phyloP scores from a whole-genome alignment of 2,888 invertebrate genomes.

The Heteromurus nitidus region DNA sequence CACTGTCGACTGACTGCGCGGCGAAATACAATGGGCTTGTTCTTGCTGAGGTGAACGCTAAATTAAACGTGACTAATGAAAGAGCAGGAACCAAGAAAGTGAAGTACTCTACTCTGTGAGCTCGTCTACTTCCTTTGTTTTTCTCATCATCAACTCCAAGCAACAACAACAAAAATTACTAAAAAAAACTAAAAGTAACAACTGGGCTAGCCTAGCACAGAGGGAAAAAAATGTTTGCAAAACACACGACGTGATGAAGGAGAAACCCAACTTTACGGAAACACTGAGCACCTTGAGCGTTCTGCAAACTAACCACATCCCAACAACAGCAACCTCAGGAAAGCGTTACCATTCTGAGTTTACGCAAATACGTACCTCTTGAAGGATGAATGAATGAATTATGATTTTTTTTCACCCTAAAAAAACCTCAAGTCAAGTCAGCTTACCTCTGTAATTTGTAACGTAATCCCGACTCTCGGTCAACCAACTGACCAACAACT shows the following conservation, averaged over 20 bases:
- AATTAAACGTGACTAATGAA: too few relatives aligned
- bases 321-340: not conserved
- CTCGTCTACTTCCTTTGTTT: not conserved
- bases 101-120: not conserved
- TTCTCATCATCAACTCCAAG: not conserved
- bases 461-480: not conserved
- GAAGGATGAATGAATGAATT: not conserved
- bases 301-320: not conserved
- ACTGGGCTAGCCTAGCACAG: not conserved
- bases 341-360: not conserved
- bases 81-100: not conserved
- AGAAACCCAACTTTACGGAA: conserved; percentile 8
- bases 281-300: not conserved
- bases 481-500: conserved; percentile 51
- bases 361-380: not conserved
- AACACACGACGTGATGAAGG: conserved; percentile 22
- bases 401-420: not conserved
- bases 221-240: not conserved
- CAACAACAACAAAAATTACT: conserved; percentile 3
- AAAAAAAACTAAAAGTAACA: not conserved
- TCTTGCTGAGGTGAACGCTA: not conserved
- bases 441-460: too few relatives aligned
- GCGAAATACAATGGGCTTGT: too few relatives aligned
- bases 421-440: too few relatives aligned
- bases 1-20: too few relatives aligned